Conservation (phyloP, 1,140 invertebrate species). For the Drosophila willistoni region DNA sequence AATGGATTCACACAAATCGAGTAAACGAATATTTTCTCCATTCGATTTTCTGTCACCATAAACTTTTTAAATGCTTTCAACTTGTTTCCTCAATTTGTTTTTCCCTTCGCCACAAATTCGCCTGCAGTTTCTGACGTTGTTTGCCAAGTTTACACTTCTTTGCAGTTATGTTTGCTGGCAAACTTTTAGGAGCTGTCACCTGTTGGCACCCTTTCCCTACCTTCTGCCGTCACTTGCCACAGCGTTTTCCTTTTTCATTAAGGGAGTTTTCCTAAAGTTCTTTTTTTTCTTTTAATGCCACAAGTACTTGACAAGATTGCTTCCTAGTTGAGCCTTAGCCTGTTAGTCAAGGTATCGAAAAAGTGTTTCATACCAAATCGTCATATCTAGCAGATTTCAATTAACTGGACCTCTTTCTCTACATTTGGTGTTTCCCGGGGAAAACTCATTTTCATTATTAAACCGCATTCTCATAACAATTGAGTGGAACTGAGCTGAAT, state of each 20-base stretch:
- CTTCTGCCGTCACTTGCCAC: too few relatives aligned
- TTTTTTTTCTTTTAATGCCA: not conserved
- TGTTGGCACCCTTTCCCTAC: not conserved
- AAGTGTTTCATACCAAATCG: not conserved
- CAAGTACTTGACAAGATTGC: not conserved
- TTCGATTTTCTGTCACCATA: constrained; percentile 14
- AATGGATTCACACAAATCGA: not conserved
- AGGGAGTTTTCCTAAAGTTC: not conserved
- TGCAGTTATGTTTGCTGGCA: constrained; percentile 20
- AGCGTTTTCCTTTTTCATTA: constrained; percentile 16
- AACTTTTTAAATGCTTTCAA: constrained; percentile 40
- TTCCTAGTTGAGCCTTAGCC: not conserved
- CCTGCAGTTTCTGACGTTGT: constrained; percentile 7
- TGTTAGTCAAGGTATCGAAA: not conserved
- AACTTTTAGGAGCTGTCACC: constrained; percentile 21
- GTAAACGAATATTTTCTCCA: not conserved
- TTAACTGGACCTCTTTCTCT: not conserved
- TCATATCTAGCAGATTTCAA: constrained; percentile 8
- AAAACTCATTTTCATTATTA: constrained; percentile 13
- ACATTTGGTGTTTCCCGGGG: not conserved
- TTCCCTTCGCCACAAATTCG: not conserved
- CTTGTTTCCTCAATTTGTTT: constrained; percentile 17
- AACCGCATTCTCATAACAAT: constrained; percentile 45
- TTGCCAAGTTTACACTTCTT: constrained; percentile 12
- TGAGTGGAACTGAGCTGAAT: constrained; percentile 30